Evolutionary conservation across 2,797 vertebrate genomes (phyloP).

Genomic region (Propithecus perrieri): DNA sequence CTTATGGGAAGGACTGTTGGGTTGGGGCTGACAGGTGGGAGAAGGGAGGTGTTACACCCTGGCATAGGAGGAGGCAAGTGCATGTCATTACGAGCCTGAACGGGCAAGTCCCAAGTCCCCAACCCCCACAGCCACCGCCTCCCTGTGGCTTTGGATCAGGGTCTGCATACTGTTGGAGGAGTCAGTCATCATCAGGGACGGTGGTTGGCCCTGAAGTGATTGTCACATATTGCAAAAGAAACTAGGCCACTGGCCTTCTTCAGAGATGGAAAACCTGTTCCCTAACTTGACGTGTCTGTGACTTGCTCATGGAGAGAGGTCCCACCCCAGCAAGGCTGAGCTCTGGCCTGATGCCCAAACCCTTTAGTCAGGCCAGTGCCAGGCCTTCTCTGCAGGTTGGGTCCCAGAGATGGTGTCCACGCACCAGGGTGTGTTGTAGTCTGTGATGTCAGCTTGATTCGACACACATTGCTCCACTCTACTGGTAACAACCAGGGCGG

Average conservation of each 20-base stretch:
- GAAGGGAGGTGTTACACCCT: background rate
- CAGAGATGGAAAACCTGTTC: background rate
- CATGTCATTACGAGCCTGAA: background rate
- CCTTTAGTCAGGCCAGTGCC: background rate
- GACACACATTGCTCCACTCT: background rate
- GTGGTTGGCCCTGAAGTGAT: background rate
- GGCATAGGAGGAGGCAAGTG: background rate
- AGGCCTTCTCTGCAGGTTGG: background rate
- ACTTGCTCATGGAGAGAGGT: background rate
- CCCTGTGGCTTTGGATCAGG: background rate
- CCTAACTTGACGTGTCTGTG: background rate
- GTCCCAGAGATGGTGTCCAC: background rate
- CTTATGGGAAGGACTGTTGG: constrained; percentile 35
- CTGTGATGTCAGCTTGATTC: background rate
- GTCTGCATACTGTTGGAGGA: background rate
- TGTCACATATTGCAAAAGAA: background rate
- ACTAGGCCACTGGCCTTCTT: background rate
- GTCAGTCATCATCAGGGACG: background rate
- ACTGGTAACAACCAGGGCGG: background rate
- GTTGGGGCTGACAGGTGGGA: background rate
- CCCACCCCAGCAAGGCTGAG: background rate
- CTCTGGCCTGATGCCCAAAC: background rate
- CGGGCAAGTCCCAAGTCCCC: background rate
- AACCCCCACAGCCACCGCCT: background rate
- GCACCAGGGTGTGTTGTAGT: background rate